A percentile compares a stretch with the other conserved stretches of the same genome.
Evolutionary conservation across 2,113 vertebrate genomes (phyloP).

Genomic region (Stegastes partitus): DNA sequence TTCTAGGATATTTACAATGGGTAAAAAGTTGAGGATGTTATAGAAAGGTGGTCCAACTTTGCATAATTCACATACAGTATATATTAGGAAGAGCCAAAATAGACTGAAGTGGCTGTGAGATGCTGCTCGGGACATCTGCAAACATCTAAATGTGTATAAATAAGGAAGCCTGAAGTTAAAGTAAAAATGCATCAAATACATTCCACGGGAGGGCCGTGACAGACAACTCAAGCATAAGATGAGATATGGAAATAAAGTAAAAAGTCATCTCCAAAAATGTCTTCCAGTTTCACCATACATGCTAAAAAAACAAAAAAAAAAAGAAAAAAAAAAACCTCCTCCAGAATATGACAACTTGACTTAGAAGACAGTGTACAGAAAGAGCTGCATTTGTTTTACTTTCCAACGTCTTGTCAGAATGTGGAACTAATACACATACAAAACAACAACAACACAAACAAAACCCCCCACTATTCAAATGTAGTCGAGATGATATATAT

Average conservation of each 20-base stretch:
- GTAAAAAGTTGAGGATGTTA: slow-evolving; percentile 13
- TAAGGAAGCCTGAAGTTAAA: slow-evolving; percentile 42
- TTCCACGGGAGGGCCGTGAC: slow-evolving; percentile 34
- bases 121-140: slow-evolving; percentile 23
- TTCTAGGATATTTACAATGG: slow-evolving; percentile 6
- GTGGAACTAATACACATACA: slow-evolving; percentile 3
- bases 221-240: slow-evolving; percentile 36
- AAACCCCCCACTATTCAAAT: slow-evolving; percentile 19
- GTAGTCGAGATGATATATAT: slow-evolving; percentile 45
- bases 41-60: slow-evolving; percentile 11
- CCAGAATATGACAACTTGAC: slow-evolving; percentile 39
- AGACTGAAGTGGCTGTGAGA: slow-evolving; percentile 22
- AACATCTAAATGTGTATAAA: slow-evolving; percentile 43
- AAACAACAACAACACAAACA: slow-evolving; percentile 12
- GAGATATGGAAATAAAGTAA: slow-evolving; percentile 30
- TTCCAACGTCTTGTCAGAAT: slow-evolving; percentile 18
- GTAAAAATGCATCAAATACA: slow-evolving; percentile 41
- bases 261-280: slow-evolving; percentile 48
- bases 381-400: slow-evolving; percentile 33
- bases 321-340: background rate
- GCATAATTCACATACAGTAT: slow-evolving; percentile 2
- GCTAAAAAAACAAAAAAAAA: no score
- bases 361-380: slow-evolving; percentile 27
- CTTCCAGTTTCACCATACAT: slow-evolving; percentile 22
- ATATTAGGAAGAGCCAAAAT: slow-evolving; percentile 46